A percentile compares a stretch with the other conserved stretches of the same genome.
Conservation (phyloP, 2,888 invertebrate genomes). For the Catocala nupta region DNA sequence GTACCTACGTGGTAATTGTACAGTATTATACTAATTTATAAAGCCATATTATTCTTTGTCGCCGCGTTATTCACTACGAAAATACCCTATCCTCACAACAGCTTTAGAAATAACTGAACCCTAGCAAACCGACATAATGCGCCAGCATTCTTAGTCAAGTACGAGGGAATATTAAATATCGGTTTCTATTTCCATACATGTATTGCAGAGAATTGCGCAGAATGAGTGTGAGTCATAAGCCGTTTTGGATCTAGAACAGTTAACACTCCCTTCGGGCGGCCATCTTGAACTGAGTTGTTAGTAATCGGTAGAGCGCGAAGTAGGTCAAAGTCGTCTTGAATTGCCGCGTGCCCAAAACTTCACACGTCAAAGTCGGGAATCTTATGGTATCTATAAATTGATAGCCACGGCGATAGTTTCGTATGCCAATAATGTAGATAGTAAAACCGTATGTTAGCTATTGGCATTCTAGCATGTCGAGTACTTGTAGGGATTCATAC, state of each 20-base stretch:
- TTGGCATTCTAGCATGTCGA: background rate
- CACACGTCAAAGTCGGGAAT: slow-evolving; percentile 43
- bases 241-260: slow-evolving; percentile 51
- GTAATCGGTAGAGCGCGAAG: slow-evolving; percentile 63
- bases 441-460: background rate
- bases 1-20: too few species aligned
- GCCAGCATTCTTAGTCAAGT: slow-evolving; percentile 28
- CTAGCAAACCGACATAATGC: slow-evolving; percentile 34
- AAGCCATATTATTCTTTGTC: background rate
- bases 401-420: slow-evolving; percentile 8
- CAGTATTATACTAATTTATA: too few species aligned
- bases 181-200: slow-evolving; percentile 43
- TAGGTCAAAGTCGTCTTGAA: slow-evolving; percentile 79
- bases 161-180: slow-evolving; percentile 23
- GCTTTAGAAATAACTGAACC: slow-evolving; percentile 22
- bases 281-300: slow-evolving; percentile 68
- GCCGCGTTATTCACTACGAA: background rate
- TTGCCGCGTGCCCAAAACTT: slow-evolving; percentile 66
- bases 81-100: background rate
- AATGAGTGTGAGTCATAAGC: slow-evolving; percentile 49
- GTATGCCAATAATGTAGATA: slow-evolving; percentile 1
- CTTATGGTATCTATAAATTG: slow-evolving; percentile 28
- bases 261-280: slow-evolving; percentile 70
- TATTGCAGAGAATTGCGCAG: slow-evolving; percentile 45
- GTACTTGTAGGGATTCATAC: slow-evolving; percentile 16